phyloP scores from a whole-genome alignment of 2,797 vertebrate species.

The Margarornis squamiger region DNA sequence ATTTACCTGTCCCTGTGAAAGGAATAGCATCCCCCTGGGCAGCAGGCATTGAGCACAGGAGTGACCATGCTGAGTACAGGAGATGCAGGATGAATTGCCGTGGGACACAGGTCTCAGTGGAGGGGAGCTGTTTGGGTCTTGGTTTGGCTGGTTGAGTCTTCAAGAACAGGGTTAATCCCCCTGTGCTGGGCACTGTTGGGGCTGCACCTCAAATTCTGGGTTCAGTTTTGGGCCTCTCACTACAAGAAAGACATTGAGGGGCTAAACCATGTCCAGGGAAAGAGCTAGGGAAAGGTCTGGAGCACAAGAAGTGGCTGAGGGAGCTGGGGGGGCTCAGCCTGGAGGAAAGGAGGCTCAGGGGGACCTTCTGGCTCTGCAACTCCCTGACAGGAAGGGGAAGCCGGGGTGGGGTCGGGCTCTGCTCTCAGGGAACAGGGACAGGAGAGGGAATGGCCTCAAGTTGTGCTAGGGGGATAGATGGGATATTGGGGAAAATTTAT shows the following conservation, averaged over 20 bases:
- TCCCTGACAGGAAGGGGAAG: neutral
- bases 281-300: neutral
- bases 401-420: rapidly evolving
- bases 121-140: neutral
- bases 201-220: neutral
- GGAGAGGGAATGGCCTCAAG: rapidly evolving
- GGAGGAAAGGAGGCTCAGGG: neutral
- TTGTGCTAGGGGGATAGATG: neutral
- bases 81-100: neutral
- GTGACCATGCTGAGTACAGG: neutral
- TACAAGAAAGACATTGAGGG: neutral
- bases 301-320: neutral
- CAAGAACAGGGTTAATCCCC: neutral
- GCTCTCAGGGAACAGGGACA: neutral
- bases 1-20: neutral
- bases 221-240: neutral
- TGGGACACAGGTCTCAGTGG: rapidly evolving
- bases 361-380: rapidly evolving
- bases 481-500: neutral
- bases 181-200: neutral
- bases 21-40: neutral
- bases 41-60: neutral
- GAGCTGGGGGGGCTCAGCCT: neutral
- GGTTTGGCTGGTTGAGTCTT: neutral
- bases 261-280: neutral